A percentile compares a stretch with the other conserved stretches of the same genome.
These are phyloP conservation scores for Agriotes lineatus DNA, from an alignment of 2,888 invertebrate species.

Conservation along the genomic window DNA sequence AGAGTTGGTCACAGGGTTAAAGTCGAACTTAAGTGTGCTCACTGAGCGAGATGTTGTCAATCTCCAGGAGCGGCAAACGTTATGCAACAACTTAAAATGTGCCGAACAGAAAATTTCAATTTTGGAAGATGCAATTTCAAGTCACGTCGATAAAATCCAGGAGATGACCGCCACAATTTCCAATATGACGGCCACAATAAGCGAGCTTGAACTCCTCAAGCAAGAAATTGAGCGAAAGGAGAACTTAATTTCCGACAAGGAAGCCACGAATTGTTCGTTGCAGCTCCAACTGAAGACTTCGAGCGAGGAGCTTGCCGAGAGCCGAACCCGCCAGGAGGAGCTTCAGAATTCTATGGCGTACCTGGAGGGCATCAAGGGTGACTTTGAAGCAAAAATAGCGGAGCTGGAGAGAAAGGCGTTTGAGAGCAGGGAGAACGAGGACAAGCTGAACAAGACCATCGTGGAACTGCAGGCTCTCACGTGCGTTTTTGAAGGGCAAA, in stretches of 20 bases:
- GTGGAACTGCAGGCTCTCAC: constrained; percentile 4
- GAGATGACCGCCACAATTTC: constrained; percentile 28
- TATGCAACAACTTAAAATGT: constrained; percentile 30
- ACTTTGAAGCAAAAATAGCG: constrained; percentile 34
- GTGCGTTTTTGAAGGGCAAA: constrained; percentile 1
- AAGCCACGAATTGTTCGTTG: constrained; percentile 16
- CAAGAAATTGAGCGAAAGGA: constrained; percentile 22
- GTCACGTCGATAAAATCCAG: constrained; percentile 38
- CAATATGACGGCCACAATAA: constrained; percentile 37
- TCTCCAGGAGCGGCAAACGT: constrained; percentile 26
- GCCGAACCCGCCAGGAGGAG: neutral
- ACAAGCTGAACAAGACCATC: neutral
- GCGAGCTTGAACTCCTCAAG: constrained; percentile 36
- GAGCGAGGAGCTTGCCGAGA: neutral
- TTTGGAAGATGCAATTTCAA: constrained; percentile 32
- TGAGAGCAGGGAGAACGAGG: constrained; percentile 25
- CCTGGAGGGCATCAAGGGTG: constrained; percentile 22
- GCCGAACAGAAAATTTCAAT: constrained; percentile 27
- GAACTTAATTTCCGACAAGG: constrained; percentile 25
- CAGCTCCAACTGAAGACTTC: constrained; percentile 2
- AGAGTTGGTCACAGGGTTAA: constrained; percentile 27
- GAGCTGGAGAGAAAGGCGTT: constrained; percentile 32
- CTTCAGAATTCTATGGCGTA: constrained; percentile 30
- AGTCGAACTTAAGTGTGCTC: constrained; percentile 27
- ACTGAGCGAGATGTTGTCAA: constrained; percentile 32